Evolutionary conservation across 2,888 invertebrate genomes (phyloP), one percentile per base, ranked within the genome.

Genomic region (Calephelis perditalis): DNA sequence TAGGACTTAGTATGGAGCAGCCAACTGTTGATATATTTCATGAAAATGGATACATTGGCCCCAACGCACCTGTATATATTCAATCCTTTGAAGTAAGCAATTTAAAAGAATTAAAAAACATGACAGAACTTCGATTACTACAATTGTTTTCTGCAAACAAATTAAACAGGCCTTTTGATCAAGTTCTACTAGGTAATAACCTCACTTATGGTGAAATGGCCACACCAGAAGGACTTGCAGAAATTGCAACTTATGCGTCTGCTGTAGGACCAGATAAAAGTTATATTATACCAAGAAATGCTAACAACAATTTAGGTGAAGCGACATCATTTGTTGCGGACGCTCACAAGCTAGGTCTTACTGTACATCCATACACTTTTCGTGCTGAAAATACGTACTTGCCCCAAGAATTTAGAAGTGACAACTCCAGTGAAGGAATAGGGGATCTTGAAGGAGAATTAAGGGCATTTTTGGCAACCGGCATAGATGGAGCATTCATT

Each of bases 41-140:
- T 56, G 73, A 60, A 10, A 86, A 90, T 61, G 86, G 84, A 0
- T 90, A 88, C 62, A 68, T 63, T 35, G 78, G 72, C 11, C 65
- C 67, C 11, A 62, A 72, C 0, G 78, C 80, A 52, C 86, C 85
- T 2, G 78, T 83, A 40, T 87, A 83, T 57, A 89, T 90, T 49
- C 89, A 90, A 69, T 90, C 89, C 0, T 87, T 90, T 60, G 88
- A 90, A 78, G 72, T 88, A 0, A 79, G 69, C 57, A 88, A 87
- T 68, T 74, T 90, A 56, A 85, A 84, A 67, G 74, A 79, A 64
- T 69, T 90, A 0, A 85, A 81, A 68, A 71, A 73, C 36, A 75
- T 87, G 0, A 88, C 89, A 2, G 69, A 74, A 47, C 68, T 90
- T 8, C 73, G 81, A 35, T 70, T 90, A 7, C 64, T 89, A 46